These are phyloP conservation scores for Mus spicilegus DNA, from an alignment of 2,113 vertebrate genomes.

Conservation along the genomic window DNA sequence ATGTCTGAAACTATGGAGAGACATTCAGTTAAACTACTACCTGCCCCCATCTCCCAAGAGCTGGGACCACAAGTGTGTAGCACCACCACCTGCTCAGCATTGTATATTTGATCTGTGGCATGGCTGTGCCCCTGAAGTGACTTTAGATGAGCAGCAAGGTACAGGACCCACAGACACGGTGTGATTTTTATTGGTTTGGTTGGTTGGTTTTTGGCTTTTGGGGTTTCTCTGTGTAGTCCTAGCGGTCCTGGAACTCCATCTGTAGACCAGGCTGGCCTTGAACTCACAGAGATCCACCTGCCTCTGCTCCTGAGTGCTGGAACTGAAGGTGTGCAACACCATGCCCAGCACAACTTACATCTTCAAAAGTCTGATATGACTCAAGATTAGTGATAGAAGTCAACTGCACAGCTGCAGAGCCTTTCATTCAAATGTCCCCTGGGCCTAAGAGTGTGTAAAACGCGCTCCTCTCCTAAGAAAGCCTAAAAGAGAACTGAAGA, in stretches of 20 bases:
- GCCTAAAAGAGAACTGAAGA: constrained; percentile 1
- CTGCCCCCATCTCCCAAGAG: neutral
- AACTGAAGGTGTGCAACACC: neutral
- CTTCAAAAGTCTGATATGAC: neutral
- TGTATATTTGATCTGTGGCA: neutral
- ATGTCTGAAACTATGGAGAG: neutral
- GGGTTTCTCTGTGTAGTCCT: neutral
- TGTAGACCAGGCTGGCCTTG: neutral
- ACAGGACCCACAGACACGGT: neutral
- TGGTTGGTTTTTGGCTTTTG: neutral
- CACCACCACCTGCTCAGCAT: neutral
- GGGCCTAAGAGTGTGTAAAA: neutral
- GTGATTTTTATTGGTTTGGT: neutral
- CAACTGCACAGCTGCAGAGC: neutral
- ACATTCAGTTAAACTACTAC: neutral
- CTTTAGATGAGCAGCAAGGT: neutral
- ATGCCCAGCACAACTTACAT: neutral
- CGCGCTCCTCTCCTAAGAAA: neutral
- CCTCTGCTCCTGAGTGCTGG: neutral
- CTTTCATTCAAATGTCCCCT: neutral
- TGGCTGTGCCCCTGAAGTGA: neutral
- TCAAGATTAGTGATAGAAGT: neutral
- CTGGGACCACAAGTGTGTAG: neutral
- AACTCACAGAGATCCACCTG: neutral
- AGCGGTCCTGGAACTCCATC: neutral